A percentile compares a stretch with the other conserved stretches of the same genome.
These are phyloP conservation scores for Xestoiulus laeticollis DNA, from an alignment of 2,888 invertebrate species.

Conservation along the genomic window DNA sequence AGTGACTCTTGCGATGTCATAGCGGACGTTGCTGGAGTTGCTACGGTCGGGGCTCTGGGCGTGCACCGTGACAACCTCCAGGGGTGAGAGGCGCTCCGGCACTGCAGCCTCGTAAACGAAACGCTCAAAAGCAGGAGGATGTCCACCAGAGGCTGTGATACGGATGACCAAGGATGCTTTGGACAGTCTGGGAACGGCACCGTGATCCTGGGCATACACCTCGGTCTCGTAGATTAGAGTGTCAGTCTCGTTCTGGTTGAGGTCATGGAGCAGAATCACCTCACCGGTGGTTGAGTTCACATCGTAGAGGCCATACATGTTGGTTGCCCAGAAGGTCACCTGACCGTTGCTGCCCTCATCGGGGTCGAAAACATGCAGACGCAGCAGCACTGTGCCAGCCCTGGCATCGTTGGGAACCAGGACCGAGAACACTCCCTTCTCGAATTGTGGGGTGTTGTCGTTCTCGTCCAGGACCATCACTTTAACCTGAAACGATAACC, in stretches of 20 bases:
- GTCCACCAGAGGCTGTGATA: conserved; percentile 58
- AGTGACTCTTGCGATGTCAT: conserved; percentile 57
- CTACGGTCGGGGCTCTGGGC: conserved; percentile 59
- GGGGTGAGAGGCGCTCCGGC: conserved; percentile 59
- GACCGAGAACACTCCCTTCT: conserved; percentile 59
- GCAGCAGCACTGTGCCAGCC: conserved; percentile 59
- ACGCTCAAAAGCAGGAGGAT: conserved; percentile 59
- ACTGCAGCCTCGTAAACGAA: conserved; percentile 59
- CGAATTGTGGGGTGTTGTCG: conserved; percentile 60
- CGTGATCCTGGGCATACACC: conserved; percentile 60
- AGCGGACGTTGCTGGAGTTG: conserved; percentile 58
- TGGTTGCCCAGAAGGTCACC: conserved; percentile 61
- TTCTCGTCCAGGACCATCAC: conserved; percentile 59
- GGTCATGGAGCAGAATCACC: conserved; percentile 57
- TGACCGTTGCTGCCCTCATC: conserved; percentile 60
- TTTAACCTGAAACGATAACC: conserved; percentile 50
- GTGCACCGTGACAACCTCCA: conserved; percentile 56
- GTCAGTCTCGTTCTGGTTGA: conserved; percentile 56
- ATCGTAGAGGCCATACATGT: conserved; percentile 60
- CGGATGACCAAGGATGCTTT: conserved; percentile 58
- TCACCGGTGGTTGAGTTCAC: conserved; percentile 60
- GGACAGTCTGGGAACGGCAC: conserved; percentile 59
- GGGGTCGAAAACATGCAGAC: conserved; percentile 59
- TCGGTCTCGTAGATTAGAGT: conserved; percentile 59
- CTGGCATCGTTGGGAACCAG: conserved; percentile 59